Base-by-base conservation (phyloP, 2,888 invertebrate genomes). In the Drosophila pseudotakahashii region DNA sequence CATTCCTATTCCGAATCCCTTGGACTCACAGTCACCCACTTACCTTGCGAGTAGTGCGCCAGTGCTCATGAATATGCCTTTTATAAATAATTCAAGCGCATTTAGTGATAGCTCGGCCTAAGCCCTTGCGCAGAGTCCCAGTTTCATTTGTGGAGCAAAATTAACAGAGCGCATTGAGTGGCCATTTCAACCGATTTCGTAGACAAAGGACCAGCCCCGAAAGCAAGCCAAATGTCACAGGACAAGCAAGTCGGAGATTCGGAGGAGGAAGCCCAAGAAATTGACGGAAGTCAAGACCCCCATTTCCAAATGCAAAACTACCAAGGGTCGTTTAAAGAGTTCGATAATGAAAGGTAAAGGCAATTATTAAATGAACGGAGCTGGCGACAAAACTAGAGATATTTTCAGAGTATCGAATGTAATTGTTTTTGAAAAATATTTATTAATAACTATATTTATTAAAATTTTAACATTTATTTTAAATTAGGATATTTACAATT, bases 91-190 rank as follows among this genome's bases (percentile, higher is more conserved):
- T 83, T 83, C 82, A 83, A 87, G 82, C 82, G 82, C 74, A 87
- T 77, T 71, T 63, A 52, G 63, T 70, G 71, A 87, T 83, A 88
- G 77, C 73, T 50, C 64, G 68, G 61, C 74, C 69, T 77, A 85
- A 84, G 85, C 76, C 79, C 59, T 74, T 48, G 53, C 48, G 26
- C 69, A 48, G 45, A 60, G 73, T 77, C 55, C 72, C 59, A 67
- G 62, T 58, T 74, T 71, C 73, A 57, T 75, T 82, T 82, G 71
- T 80, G 63, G 75, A 83, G 74, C 76, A 73, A 87, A 87, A 85
- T 85, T 85, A 85, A 85, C 84, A 88, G 84, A 85, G 84, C 84
- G 85, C 76, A 85, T 85, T 88, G 76, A 85, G 88, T 80, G 72
- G 55, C 45, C 55, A 62, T 62, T 62, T 62, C 62, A 52, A 34